Evolutionary conservation across 2,797 vertebrate species (phyloP).

Genomic region (Pempheris klunzingeri): DNA sequence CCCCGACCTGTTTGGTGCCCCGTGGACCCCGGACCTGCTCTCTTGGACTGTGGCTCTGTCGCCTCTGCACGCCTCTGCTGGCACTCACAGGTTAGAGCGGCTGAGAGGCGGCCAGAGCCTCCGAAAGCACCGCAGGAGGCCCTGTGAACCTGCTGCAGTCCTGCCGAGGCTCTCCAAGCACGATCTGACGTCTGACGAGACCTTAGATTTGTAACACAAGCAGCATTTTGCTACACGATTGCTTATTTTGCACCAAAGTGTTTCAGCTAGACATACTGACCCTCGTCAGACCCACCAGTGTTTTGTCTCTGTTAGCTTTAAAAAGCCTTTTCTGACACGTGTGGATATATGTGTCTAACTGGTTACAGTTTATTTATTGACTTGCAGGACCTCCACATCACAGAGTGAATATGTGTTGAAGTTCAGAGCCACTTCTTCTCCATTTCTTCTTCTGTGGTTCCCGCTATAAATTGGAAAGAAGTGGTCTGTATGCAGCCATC

Average conservation of each 20-base stretch:
- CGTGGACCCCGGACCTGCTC: constrained; percentile 58
- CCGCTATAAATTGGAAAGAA: too few relatives aligned
- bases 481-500: too few relatives aligned
- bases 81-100: constrained; percentile 46
- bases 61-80: constrained; percentile 52
- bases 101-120: constrained; percentile 38
- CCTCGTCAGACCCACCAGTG: neutral
- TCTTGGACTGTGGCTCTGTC: constrained; percentile 58
- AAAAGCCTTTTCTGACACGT: too few relatives aligned
- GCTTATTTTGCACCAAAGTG: neutral
- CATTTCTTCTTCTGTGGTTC: too few relatives aligned
- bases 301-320: too few relatives aligned
- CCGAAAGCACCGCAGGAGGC: constrained; percentile 28
- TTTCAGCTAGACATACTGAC: neutral
- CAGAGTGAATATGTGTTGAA: too few relatives aligned
- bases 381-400: too few relatives aligned
- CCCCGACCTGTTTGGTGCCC: constrained; percentile 57
- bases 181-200: constrained; percentile 14
- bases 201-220: constrained; percentile 27
- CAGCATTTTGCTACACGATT: constrained; percentile 21
- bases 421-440: too few relatives aligned
- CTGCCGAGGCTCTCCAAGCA: constrained; percentile 22
- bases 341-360: too few relatives aligned
- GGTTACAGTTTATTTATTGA: too few relatives aligned
- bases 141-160: constrained; percentile 27